Conservation (phyloP, 2,888 invertebrate genomes). For the Eudemis profundana region DNA sequence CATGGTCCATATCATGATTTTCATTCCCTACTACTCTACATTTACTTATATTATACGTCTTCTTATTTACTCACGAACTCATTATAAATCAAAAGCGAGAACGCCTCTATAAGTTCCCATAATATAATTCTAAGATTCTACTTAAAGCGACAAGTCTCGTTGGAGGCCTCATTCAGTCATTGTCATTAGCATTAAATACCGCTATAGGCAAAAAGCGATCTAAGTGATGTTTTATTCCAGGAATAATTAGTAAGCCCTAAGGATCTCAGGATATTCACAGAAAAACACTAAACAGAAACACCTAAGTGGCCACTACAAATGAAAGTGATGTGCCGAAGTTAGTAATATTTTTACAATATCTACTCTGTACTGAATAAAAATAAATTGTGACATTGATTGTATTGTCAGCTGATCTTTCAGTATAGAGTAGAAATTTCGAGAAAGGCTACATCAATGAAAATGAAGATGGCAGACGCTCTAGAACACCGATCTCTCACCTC, state of each 20-base stretch:
- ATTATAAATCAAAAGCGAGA: no score
- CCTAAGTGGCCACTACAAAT: constrained; percentile 56
- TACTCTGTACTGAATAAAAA: constrained; percentile 52
- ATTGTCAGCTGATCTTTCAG: constrained; percentile 35
- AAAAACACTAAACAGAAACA: constrained; percentile 37
- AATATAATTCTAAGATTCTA: no score
- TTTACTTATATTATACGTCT: no score
- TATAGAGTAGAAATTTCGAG: constrained; percentile 64
- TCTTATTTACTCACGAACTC: no score
- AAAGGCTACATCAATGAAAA: constrained; percentile 58
- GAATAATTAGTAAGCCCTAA: constrained; percentile 14
- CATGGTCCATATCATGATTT: no score
- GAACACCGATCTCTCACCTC: constrained; percentile 83
- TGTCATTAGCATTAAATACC: no score
- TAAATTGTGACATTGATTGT: not conserved
- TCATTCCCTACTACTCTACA: no score
- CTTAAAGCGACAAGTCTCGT: no score
- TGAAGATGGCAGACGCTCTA: constrained; percentile 65
- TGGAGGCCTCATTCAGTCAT: no score
- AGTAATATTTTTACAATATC: constrained; percentile 44
- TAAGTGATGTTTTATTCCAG: not conserved
- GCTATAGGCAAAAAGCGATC: no score
- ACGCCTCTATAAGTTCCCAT: no score
- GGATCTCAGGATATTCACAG: constrained; percentile 41
- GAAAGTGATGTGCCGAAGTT: constrained; percentile 56